Evolutionary conservation across 92 coral and sea anemone species (phyloP), one percentile per base, ranked within the genome.

Genomic region (Epizoanthus stellaris): DNA sequence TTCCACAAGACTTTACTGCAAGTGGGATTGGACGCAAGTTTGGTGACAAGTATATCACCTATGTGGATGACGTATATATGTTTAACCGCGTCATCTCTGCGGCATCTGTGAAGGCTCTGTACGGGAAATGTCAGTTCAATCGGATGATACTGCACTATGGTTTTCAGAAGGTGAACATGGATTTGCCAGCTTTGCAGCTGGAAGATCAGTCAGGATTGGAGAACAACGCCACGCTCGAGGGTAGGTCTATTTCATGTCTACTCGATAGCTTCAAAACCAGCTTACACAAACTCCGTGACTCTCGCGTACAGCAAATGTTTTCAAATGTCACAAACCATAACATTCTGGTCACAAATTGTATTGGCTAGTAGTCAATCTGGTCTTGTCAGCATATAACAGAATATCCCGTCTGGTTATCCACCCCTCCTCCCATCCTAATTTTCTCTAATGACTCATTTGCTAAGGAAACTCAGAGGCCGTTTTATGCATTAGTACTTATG

Each of bases 101-200:
- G 30, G 94, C 91, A 17, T 97, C 93, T 59, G 99, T 97, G 79
- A 72, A 72, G 62, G 92, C 92, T 40, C 84, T 97, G 72, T 93
- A 95, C 80, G 92, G 80, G 86, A 92, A 97, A 80, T 97, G 99
- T 66, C 95, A 97, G 89, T 97, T 97, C 86, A 97, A 97, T 67
- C 87, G 98, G 75, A 97, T 97, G 99, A 85, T 97, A 71, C 80
- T 97, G n/a, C 99, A 97, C 80, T 97, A 90, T 79, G 99, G 99
- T 54, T 97, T 97, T 84, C 99, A 97, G 88, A 94, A 93, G 67
- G 93, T 94, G 65, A 93, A 97, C 88, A 88, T 87, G 9, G 88
- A 90, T 15, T 64, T 79, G 59, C 72, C 71, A 12, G 85, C 92
- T 34, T 84, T 85, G 15, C 90, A 89, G 80, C 74, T 97, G 36